Evolutionary conservation across 37 sponge, comb jelly and placozoan genomes (phyloP).

Genomic region (Beroe forskalii): DNA sequence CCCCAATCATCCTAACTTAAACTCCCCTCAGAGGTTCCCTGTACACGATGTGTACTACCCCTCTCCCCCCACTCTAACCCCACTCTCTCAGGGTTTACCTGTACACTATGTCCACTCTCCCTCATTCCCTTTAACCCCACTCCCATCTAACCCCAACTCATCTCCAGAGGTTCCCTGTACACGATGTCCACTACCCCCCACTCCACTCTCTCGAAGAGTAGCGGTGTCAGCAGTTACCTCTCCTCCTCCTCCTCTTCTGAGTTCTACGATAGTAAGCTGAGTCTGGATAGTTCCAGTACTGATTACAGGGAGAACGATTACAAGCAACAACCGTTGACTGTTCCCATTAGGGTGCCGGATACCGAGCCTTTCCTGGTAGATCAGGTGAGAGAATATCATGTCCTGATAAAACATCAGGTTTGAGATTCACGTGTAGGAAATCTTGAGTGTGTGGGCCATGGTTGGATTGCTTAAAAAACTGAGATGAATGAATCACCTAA

Average conservation of each 20-base stretch:
- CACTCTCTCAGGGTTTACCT: no score
- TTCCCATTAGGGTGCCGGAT: conserved; percentile 30
- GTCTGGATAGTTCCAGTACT: conserved; percentile 19
- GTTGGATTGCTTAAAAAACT: no score
- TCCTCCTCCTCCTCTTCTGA: conserved; percentile 25
- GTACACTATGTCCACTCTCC: no score
- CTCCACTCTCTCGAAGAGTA: conserved; percentile 25
- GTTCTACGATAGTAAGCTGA: conserved; percentile 49
- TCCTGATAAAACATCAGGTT: no score
- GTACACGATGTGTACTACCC: conserved; percentile 44
- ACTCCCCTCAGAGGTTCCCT: not conserved
- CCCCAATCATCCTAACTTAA: no score
- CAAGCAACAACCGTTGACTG: conserved; percentile 24
- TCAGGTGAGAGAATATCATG: no score
- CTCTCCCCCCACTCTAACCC: not conserved
- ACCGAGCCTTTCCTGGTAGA: conserved; percentile 40
- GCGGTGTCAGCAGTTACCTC: conserved; percentile 63
- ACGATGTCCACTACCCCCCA: conserved; percentile 46
- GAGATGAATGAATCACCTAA: no score
- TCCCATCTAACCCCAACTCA: no score
- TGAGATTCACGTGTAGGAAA: no score
- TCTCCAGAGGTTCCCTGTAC: not conserved
- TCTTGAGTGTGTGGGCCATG: no score
- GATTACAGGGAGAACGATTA: conserved; percentile 46
- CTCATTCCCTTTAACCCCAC: no score